Percentiles rank a stretch among this genome's conserved stretches.
phyloP scores from a whole-genome alignment of 2,113 vertebrate species.

The Melanostigma gelatinosum region DNA sequence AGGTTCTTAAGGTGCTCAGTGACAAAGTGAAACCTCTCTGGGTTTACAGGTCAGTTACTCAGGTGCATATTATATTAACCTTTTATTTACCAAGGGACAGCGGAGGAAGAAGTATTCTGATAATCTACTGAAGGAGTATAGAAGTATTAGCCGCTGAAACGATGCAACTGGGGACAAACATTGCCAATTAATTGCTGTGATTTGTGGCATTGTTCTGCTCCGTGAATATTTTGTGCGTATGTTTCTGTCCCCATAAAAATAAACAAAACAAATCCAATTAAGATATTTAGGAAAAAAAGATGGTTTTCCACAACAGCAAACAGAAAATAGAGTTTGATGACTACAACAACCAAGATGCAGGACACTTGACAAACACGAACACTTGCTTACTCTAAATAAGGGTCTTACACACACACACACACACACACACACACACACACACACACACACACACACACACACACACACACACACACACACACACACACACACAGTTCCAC shows the following conservation, averaged over 20 bases:
- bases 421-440: neutral
- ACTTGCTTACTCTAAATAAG: neutral
- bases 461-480: neutral
- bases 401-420: neutral
- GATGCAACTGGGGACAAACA: neutral
- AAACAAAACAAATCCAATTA: constrained; percentile 6
- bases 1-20: neutral
- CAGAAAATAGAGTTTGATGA: neutral
- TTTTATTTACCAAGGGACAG: neutral
- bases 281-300: neutral
- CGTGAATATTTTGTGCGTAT: neutral
- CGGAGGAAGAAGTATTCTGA: neutral
- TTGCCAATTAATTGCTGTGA: constrained; percentile 21
- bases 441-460: no score
- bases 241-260: neutral
- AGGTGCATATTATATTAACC: neutral
- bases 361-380: neutral
- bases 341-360: neutral
- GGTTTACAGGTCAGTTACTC: neutral
- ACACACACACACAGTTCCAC: neutral
- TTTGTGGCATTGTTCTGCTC: constrained; percentile 15
- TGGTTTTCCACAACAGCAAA: constrained; percentile 11
- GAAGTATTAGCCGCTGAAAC: neutral
- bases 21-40: neutral
- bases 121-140: neutral